A percentile compares a stretch with the other conserved stretches of the same genome.
Evolutionary conservation across 1,140 invertebrate genomes (phyloP).

Genomic region (Trachymyrmex cornetzi): DNA sequence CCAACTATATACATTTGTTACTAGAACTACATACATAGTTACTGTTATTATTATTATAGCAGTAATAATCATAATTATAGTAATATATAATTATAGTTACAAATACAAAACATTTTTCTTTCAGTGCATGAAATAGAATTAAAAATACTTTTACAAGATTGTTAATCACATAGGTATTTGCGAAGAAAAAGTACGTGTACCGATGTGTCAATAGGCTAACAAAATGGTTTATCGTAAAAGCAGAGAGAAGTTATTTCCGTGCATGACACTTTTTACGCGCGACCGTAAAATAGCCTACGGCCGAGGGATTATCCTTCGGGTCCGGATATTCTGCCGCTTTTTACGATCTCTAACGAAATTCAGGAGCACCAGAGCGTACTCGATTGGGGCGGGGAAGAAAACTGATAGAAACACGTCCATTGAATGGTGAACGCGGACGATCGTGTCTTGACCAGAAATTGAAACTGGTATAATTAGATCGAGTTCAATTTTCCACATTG

Average conservation of each 20-base stretch:
- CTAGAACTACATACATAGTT: too few relatives aligned
- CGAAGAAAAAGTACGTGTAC: neutral
- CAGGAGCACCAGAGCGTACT: constrained; percentile 9
- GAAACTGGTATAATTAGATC: constrained; percentile 11
- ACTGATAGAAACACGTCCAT: neutral
- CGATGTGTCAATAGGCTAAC: neutral
- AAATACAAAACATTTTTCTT: too few relatives aligned
- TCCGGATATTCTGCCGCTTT: constrained; percentile 3
- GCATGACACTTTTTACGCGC: constrained; percentile 23
- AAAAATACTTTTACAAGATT: neutral
- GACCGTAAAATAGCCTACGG: constrained; percentile 33
- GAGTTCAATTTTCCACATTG: neutral
- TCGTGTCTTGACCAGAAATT: constrained; percentile 26
- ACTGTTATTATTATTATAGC: too few relatives aligned
- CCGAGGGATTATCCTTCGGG: constrained; percentile 30
- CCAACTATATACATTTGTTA: too few relatives aligned
- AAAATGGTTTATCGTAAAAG: constrained; percentile 59
- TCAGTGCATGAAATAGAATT: neutral
- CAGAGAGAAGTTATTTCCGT: neutral
- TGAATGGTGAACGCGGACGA: constrained; percentile 25
- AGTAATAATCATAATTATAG: too few relatives aligned
- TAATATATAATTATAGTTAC: too few relatives aligned
- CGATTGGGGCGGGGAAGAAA: constrained; percentile 36
- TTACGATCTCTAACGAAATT: constrained; percentile 31
- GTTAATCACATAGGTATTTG: constrained; percentile 15